Conservation (phyloP, 2,888 invertebrate genomes). For the Cheilosia scutellata region DNA sequence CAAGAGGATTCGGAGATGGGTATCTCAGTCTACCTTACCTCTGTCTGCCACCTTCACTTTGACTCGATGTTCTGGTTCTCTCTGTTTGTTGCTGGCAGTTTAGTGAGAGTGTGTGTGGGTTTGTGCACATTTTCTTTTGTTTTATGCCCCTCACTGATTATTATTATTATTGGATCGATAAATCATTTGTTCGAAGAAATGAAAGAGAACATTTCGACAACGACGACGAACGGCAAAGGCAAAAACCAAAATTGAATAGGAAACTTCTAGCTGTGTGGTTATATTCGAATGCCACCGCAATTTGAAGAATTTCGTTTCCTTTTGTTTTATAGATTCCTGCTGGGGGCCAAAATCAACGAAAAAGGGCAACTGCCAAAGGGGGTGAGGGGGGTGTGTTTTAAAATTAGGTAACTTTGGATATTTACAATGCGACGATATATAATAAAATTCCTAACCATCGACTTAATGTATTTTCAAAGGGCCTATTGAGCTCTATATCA, state of each 20-base stretch:
- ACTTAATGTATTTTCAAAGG: neutral
- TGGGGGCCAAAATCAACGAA: slow-evolving; percentile 10
- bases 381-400: neutral
- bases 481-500: neutral
- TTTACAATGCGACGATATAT: slow-evolving; percentile 13
- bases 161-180: slow-evolving; percentile 66
- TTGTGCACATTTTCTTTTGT: slow-evolving; percentile 40
- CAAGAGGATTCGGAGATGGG: too few relatives aligned
- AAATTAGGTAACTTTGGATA: slow-evolving; percentile 41
- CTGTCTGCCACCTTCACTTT: slow-evolving; percentile 53
- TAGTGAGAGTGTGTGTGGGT: slow-evolving; percentile 19
- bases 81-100: slow-evolving; percentile 4
- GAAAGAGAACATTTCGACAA: slow-evolving; percentile 56
- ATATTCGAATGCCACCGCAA: slow-evolving; percentile 38
- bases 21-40: too few relatives aligned
- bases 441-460: neutral
- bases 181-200: slow-evolving; percentile 72
- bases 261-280: slow-evolving; percentile 22
- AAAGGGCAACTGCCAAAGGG: neutral
- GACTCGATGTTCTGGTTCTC: slow-evolving; percentile 2
- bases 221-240: slow-evolving; percentile 40
- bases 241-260: slow-evolving; percentile 62
- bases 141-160: slow-evolving; percentile 29
- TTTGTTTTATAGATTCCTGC: slow-evolving; percentile 22
- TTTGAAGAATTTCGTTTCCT: slow-evolving; percentile 54